These are phyloP conservation scores for Cerastoderma edule DNA, from an alignment of 2,888 invertebrate genomes.

Conservation along the genomic window DNA sequence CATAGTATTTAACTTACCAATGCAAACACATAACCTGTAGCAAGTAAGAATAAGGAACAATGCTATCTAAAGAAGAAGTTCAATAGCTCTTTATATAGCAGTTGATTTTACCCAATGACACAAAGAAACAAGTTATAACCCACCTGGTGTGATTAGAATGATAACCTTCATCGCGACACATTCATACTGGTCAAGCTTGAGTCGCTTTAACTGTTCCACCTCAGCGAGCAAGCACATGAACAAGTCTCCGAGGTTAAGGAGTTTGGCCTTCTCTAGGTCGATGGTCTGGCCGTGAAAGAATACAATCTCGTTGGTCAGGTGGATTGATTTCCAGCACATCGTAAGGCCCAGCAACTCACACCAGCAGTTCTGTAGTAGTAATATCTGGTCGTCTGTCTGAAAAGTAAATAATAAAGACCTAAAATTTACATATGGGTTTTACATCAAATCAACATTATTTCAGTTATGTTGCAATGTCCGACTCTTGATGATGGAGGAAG, in stretches of 20 bases:
- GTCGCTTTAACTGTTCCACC: constrained; percentile 94
- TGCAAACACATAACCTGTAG: too few relatives aligned
- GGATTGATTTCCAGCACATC: constrained; percentile 92
- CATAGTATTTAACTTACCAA: too few relatives aligned
- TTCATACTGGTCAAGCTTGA: constrained; percentile 97
- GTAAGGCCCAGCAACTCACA: constrained; percentile 86
- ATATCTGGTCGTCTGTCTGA: constrained; percentile 98
- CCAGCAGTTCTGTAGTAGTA: constrained; percentile 98
- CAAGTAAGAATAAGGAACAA: too few relatives aligned
- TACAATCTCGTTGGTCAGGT: constrained; percentile 88
- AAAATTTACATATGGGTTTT: too few relatives aligned
- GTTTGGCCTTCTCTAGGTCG: constrained; percentile 87
- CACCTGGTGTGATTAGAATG: constrained; percentile 95
- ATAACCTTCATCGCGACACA: constrained; percentile 98
- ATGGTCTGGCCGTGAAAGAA: constrained; percentile 82
- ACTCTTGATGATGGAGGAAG: too few relatives aligned
- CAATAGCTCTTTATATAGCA: too few relatives aligned
- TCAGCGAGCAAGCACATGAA: constrained; percentile 97
- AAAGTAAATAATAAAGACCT: constrained; percentile 22
- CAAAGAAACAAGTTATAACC: too few relatives aligned
- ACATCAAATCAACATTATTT: too few relatives aligned
- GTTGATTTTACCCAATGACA: too few relatives aligned
- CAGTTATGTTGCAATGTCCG: too few relatives aligned
- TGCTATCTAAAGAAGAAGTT: too few relatives aligned
- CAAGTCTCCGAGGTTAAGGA: constrained; percentile 88